Base-by-base conservation (phyloP, 2,797 vertebrate species). In the Thalassophryne amazonica region DNA sequence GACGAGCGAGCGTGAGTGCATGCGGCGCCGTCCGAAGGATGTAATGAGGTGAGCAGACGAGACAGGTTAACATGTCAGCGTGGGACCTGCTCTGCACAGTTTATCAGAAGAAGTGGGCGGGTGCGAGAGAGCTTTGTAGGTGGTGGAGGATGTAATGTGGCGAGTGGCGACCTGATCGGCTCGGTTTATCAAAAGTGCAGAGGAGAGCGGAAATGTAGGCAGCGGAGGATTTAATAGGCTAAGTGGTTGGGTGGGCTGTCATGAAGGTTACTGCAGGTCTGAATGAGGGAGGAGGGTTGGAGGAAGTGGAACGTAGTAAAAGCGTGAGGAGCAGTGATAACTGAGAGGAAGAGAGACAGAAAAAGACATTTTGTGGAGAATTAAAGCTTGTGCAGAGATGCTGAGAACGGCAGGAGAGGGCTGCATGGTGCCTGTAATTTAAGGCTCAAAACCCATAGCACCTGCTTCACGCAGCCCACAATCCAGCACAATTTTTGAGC, bases 21-120 rank as follows among this genome's bases (percentile, higher is more conserved):
- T 70, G 69, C 28, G 2, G 41, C 16, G 42, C 58, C 11, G 60
- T 69, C 49, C 50, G 21, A 30, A 57, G 51, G 47, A 65, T 69
- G 59, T 78, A 66, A 82, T 70, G 59, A 68, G 62, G 58, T 47
- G 73, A 69, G 60, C 55, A 61, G 73, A 68, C 27, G 56, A 67
- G 58, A 49, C 52, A 56, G 72, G 63, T 67, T 65, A 66, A 73
- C 52, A 36, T 7, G 14, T 55, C 74, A 68, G 69, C 79, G 23
- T 51, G 71, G 62, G 52, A 68, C 53, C 28, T 35, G 56, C 60
- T 60, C 47, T 33, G 49, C 57, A 58, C 59, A 31, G 43, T 73
- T 69, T 52, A 66, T 80, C 64, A 59, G 66, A 13, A 21, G 31
- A 36, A 9, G 4, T 50, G 42, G 52, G 46, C 17, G 8, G 51